A percentile compares a stretch with the other conserved stretches of the same genome.
Evolutionary conservation across 92 coral and sea anemone genomes (phyloP).

Genomic region (Zoanthus sansibaricus): DNA sequence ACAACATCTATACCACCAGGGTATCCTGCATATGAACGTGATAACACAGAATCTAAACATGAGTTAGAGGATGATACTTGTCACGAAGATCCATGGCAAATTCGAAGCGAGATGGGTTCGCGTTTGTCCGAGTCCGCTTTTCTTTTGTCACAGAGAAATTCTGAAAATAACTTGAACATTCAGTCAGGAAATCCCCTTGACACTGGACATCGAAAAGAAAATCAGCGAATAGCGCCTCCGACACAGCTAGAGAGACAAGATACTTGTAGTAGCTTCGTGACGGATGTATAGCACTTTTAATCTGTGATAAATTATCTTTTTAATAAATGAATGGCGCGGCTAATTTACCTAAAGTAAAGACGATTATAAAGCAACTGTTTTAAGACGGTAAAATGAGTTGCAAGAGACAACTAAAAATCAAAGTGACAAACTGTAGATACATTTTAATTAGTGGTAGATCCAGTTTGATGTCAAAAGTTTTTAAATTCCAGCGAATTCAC

Average conservation of each 20-base stretch:
- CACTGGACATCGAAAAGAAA: conserved; percentile 28
- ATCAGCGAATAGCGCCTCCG: conserved; percentile 57
- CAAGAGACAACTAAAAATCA: too few species aligned
- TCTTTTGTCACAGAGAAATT: conserved; percentile 17
- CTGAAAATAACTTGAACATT: conserved; percentile 22
- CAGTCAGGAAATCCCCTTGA: conserved; percentile 5
- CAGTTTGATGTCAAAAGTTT: too few species aligned
- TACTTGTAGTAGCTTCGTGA: conserved; percentile 84
- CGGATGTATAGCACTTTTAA: conserved; percentile 65
- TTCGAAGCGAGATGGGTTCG: conserved; percentile 20
- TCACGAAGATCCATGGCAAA: conserved; percentile 30
- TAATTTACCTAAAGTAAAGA: too few species aligned
- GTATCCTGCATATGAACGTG: conserved; percentile 20
- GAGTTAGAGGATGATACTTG: conserved; percentile 4
- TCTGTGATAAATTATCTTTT: background rate
- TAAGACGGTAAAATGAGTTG: too few species aligned
- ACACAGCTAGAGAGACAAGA: conserved; percentile 76
- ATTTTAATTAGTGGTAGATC: too few species aligned
- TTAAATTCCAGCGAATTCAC: too few species aligned
- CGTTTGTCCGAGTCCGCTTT: conserved; percentile 21
- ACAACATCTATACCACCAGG: conserved; percentile 36
- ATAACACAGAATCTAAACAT: conserved; percentile 9
- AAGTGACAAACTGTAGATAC: too few species aligned
- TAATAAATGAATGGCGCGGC: too few species aligned
- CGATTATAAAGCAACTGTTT: too few species aligned